A percentile compares a stretch with the other conserved stretches of the same genome.
Evolutionary conservation across 2,113 vertebrate species (phyloP).

Genomic region (Nibea albiflora): DNA sequence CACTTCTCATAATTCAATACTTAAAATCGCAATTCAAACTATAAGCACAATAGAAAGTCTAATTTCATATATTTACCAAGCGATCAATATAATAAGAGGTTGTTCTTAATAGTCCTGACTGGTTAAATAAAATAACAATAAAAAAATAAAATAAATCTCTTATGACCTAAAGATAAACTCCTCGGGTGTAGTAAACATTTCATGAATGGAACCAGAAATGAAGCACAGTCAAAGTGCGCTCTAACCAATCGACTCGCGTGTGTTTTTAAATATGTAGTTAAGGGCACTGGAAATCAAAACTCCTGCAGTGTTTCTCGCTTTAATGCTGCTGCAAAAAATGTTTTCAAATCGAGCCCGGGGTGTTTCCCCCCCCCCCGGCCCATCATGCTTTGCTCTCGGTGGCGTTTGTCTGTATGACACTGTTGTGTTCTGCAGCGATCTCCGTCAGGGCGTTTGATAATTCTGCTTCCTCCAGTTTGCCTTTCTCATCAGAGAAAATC

Average conservation of each 20-base stretch:
- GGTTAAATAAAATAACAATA: conserved; percentile 75
- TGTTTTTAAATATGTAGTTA: conserved; percentile 84
- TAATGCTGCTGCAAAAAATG: conserved; percentile 57
- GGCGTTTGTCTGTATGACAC: conserved; percentile 91
- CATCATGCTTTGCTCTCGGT: conserved; percentile 94
- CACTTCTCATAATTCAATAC: conserved; percentile 69
- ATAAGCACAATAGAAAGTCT: conserved; percentile 57
- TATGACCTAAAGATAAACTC: conserved; percentile 65
- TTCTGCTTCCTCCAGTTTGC: conserved; percentile 85
- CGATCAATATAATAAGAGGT: conserved; percentile 31
- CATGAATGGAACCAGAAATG: conserved; percentile 48
- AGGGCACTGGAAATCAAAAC: conserved; percentile 93
- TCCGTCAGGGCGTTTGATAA: conserved; percentile 86
- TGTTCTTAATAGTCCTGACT: conserved; percentile 52
- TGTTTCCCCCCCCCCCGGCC: conserved; percentile 14
- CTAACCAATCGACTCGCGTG: conserved; percentile 81
- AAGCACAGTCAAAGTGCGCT: conserved; percentile 84
- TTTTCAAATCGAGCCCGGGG: conserved; percentile 45
- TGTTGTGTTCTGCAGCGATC: conserved; percentile 90
- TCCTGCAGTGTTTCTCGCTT: conserved; percentile 69
- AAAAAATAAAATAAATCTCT: conserved; percentile 80
- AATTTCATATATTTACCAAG: conserved; percentile 47
- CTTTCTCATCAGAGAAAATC: conserved; percentile 87
- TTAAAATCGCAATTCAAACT: conserved; percentile 47
- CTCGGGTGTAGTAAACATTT: conserved; percentile 66